Evolutionary conservation across 2,113 vertebrate species (phyloP), one percentile per base, ranked within the genome.

Genomic region (Hyaena hyaena): DNA sequence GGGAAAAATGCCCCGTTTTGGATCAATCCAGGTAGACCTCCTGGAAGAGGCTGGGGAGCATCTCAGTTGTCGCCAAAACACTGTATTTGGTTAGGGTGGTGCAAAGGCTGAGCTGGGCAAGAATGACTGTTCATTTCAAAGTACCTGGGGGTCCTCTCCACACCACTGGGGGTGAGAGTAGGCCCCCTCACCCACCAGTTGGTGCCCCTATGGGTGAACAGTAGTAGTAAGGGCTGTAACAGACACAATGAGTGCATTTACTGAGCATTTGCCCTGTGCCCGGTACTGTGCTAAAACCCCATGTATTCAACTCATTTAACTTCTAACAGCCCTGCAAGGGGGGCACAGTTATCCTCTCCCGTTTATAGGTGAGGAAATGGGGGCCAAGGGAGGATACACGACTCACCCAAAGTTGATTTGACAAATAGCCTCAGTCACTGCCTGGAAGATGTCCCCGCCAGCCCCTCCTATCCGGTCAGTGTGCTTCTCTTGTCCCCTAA

Each of bases 121-220:
- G 15, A 17, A 21, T 28, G 83, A 12, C 35, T 68, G 12, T 39
- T 95, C 33, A 35, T 4, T 69, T 81, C 39, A 19, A 3, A 16
- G 65, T 68, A 2, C 45, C 43, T 26, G 1, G 5, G 23, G 43
- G 35, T 68, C 48, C 5, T 19, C 4, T 71, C 45, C n/a, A n/a
- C 1, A 31, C 7, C 53, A 21, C 15, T 5, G 4, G 50, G 17
- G 16, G 3, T 0, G 19, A 12, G 43, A 3, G 4, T 16, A 31
- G 39, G 35, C 23, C 3, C 55, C 21, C 23, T 24, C 63, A 23
- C 26, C 43, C 12, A 39, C 21, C 66, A 63, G 65, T 17, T 10
- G n/a, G 73, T 0, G 0, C 5, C 50, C 8, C 45, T n/a, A 10
- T 15, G 19, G 14, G 12, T 53, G 24, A 88, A 15, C 26, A 35